Percentiles rank a stretch among this genome's conserved stretches.
These are phyloP conservation scores for Nannospalax galili DNA, from an alignment of 2,113 vertebrate genomes.

Conservation along the genomic window DNA sequence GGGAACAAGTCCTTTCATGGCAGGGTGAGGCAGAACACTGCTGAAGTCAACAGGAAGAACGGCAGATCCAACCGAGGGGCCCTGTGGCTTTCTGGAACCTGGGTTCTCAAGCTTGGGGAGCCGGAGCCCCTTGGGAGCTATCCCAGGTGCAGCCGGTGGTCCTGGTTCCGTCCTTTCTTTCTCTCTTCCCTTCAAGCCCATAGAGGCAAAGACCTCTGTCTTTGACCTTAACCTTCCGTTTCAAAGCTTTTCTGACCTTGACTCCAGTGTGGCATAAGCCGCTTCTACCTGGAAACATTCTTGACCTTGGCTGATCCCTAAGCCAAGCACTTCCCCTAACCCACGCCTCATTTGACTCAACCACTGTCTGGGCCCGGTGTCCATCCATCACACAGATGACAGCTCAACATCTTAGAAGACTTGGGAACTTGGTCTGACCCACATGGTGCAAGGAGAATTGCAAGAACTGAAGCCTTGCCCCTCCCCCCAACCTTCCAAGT, in stretches of 20 bases:
- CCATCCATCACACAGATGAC: accelerated
- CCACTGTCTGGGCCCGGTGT: too few species aligned
- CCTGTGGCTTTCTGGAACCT: neutral
- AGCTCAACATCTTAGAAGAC: neutral
- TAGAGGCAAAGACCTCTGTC: neutral
- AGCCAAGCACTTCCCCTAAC: neutral
- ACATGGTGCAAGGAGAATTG: accelerated
- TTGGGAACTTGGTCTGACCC: neutral
- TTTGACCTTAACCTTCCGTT: neutral
- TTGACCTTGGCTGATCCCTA: neutral
- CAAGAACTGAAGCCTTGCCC: accelerated
- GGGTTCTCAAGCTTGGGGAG: too few species aligned
- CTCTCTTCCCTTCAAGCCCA: neutral
- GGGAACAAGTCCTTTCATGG: too few species aligned
- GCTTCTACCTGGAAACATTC: too few species aligned
- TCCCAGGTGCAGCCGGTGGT: neutral
- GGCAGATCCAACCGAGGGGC: accelerated
- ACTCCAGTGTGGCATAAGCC: neutral
- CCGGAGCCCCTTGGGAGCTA: neutral
- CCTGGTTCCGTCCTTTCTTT: neutral
- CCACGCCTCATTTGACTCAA: neutral
- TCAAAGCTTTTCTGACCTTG: neutral
- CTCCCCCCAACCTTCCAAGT: too few species aligned
- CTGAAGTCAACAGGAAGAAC: neutral
- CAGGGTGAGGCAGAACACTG: neutral